These are phyloP conservation scores for Pangasius mekongensis DNA, from an alignment of 2,797 vertebrate genomes.

Conservation along the genomic window DNA sequence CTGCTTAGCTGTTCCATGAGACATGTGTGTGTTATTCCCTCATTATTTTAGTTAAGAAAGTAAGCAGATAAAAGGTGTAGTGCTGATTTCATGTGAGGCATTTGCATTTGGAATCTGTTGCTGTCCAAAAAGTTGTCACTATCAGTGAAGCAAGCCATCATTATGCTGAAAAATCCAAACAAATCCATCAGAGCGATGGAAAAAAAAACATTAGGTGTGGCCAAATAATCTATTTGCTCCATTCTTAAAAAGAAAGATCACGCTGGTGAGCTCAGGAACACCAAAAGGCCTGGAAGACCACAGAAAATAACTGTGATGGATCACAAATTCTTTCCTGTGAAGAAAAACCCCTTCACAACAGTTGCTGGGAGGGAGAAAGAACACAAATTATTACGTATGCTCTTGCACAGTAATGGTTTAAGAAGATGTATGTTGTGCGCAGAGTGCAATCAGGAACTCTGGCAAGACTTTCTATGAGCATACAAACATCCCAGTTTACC, in stretches of 20 bases:
- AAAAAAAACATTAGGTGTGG: constrained; percentile 48
- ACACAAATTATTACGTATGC: background rate
- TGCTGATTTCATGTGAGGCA: background rate
- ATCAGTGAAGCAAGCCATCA: constrained; percentile 38
- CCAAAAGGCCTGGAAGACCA: too few relatives aligned
- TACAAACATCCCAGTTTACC: too few relatives aligned
- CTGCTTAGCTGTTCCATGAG: background rate
- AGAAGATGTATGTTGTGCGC: background rate
- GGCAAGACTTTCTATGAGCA: background rate
- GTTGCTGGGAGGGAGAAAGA: background rate
- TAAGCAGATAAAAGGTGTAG: background rate
- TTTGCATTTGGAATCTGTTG: constrained; percentile 52
- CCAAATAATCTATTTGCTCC: constrained; percentile 19
- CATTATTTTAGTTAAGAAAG: background rate
- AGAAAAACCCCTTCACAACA: background rate
- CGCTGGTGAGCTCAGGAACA: too few relatives aligned
- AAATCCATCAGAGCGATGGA: background rate
- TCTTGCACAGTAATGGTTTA: background rate
- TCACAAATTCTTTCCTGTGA: too few relatives aligned
- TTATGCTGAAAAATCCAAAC: constrained; percentile 11
- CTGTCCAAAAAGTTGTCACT: constrained; percentile 29
- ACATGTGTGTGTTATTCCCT: background rate
- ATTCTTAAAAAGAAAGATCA: background rate
- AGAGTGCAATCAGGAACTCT: background rate
- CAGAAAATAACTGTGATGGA: too few relatives aligned